Evolutionary conservation across 2,113 vertebrate species (phyloP).

Genomic region (Oryctolagus cuniculus): mOryCun1.1 NC_091437.1:21411501-21412000

Average conservation of each 20-base stretch:
- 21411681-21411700: constrained; percentile 28
- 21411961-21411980: constrained; percentile 80
- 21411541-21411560: constrained; percentile 25
- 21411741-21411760: constrained; percentile 96
- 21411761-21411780: constrained; percentile 98
- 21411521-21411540: background rate
- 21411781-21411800: constrained; percentile 97
- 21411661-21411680: background rate
- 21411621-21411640: background rate
- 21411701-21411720: constrained; percentile 9
- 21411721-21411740: constrained; percentile 17
- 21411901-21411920: constrained; percentile 37
- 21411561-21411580: background rate
- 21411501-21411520: constrained; percentile 9
- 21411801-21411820: constrained; percentile 87
- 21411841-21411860: constrained; percentile 39
- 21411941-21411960: constrained; percentile 80
- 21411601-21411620: background rate
- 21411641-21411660: background rate
- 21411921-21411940: constrained; percentile 74
- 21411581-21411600: background rate
- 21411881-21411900: constrained; percentile 59
- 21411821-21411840: constrained; percentile 63
- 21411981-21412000: constrained; percentile 66
- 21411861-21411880: constrained; percentile 51